Conservation (phyloP, 2,888 invertebrate species). For the Drosophila seclusa region DNA sequence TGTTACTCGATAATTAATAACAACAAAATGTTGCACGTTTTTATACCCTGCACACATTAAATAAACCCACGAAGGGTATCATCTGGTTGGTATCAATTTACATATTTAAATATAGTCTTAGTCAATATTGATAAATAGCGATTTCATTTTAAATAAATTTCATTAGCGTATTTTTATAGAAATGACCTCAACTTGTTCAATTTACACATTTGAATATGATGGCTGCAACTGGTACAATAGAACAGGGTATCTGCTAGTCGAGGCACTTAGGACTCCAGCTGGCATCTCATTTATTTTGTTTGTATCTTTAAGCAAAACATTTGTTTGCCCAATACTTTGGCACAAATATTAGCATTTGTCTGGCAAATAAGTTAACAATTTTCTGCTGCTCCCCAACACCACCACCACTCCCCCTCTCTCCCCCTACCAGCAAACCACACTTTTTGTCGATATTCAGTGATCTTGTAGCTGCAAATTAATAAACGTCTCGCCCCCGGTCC, state of each 20-base stretch:
- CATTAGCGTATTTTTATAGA: background rate
- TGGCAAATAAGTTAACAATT: slow-evolving; percentile 60
- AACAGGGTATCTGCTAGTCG: slow-evolving; percentile 1
- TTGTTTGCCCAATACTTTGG: slow-evolving; percentile 66
- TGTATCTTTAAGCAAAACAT: slow-evolving; percentile 50
- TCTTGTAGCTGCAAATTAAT: slow-evolving; percentile 78
- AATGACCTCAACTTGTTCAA: background rate
- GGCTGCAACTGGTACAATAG: background rate
- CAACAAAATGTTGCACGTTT: slow-evolving; percentile 22
- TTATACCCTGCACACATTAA: background rate
- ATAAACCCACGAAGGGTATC: background rate
- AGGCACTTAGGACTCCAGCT: background rate
- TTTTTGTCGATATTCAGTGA: slow-evolving; percentile 66
- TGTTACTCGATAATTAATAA: slow-evolving; percentile 20
- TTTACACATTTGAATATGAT: background rate
- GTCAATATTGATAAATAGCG: background rate
- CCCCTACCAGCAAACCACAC: background rate
- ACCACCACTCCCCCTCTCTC: background rate
- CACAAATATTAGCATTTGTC: slow-evolving; percentile 68
- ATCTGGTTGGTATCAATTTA: background rate
- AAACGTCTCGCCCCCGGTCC: slow-evolving; percentile 46
- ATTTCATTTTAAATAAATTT: background rate
- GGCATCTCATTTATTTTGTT: slow-evolving; percentile 11
- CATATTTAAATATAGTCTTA: background rate
- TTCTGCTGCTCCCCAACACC: slow-evolving; percentile 13